phyloP scores from a whole-genome alignment of 2,888 invertebrate species.

The Balanococcus diminutus region DNA sequence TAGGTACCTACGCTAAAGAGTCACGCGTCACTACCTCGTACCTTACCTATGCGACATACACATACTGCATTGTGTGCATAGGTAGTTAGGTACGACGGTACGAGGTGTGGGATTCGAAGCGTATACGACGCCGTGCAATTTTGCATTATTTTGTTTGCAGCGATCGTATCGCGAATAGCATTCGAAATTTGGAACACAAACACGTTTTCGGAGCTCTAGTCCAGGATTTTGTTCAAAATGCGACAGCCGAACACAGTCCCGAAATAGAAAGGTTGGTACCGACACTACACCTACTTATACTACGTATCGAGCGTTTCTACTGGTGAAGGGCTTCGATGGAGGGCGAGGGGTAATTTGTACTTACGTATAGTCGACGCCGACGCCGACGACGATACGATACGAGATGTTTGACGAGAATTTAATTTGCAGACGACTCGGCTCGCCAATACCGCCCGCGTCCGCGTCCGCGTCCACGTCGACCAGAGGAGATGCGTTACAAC shows the following conservation, averaged over 20 bases:
- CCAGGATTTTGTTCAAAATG: slow-evolving; percentile 71
- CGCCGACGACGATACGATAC: too few species aligned
- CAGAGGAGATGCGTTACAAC: slow-evolving; percentile 58
- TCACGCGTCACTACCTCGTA: too few species aligned
- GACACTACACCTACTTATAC: neutral
- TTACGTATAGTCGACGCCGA: too few species aligned
- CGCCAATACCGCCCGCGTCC: too few species aligned
- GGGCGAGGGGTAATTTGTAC: too few species aligned
- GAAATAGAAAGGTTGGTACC: slow-evolving; percentile 47
- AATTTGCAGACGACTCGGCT: neutral
- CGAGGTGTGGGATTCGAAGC: too few species aligned
- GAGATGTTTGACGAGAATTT: neutral
- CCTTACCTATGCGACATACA: too few species aligned
- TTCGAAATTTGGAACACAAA: slow-evolving; percentile 66
- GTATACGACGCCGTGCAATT: too few species aligned
- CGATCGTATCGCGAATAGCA: slow-evolving; percentile 61
- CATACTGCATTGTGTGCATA: too few species aligned
- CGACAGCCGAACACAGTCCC: slow-evolving; percentile 58
- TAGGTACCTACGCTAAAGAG: too few species aligned
- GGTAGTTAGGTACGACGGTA: too few species aligned
- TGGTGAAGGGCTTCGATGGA: too few species aligned
- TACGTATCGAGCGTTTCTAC: neutral
- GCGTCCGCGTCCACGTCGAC: neutral
- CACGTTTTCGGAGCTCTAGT: slow-evolving; percentile 73
- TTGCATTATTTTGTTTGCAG: slow-evolving; percentile 56